Evolutionary conservation across 2,797 vertebrate species (phyloP).

Genomic region (Esox masquinongy): DNA sequence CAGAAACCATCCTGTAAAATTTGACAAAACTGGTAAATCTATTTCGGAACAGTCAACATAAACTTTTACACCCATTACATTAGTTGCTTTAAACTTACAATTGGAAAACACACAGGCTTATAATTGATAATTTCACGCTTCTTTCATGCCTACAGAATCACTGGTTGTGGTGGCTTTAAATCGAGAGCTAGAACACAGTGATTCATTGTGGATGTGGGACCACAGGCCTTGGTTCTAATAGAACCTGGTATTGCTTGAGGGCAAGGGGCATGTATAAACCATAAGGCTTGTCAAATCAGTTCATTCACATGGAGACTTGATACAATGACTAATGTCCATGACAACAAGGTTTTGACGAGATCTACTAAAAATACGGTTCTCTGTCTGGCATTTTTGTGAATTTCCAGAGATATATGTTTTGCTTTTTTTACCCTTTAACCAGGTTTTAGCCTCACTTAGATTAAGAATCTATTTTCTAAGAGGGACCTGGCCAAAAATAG

Average conservation of each 20-base stretch:
- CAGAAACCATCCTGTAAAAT: background rate
- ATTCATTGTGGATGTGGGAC: background rate
- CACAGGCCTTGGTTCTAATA: background rate
- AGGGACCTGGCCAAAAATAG: too few species aligned
- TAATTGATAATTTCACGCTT: background rate
- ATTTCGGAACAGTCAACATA: background rate
- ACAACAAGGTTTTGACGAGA: too few species aligned
- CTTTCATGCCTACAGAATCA: background rate
- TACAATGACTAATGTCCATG: too few species aligned
- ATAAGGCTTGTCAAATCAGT: too few species aligned
- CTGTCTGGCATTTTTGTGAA: too few species aligned
- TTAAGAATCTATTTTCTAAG: too few species aligned
- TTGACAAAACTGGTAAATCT: background rate
- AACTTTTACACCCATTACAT: background rate
- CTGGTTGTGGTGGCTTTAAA: background rate
- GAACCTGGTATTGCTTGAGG: background rate
- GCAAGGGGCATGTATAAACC: background rate
- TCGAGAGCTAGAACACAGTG: background rate
- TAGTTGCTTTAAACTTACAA: background rate
- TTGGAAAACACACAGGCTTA: background rate
- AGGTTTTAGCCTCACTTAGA: too few species aligned
- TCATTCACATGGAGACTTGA: too few species aligned
- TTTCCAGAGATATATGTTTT: too few species aligned
- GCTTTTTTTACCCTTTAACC: too few species aligned
- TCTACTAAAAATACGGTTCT: too few species aligned